Evolutionary conservation across 2,797 vertebrate genomes (phyloP), one percentile per base, ranked within the genome.

Genomic region (Botia almorhae): DNA sequence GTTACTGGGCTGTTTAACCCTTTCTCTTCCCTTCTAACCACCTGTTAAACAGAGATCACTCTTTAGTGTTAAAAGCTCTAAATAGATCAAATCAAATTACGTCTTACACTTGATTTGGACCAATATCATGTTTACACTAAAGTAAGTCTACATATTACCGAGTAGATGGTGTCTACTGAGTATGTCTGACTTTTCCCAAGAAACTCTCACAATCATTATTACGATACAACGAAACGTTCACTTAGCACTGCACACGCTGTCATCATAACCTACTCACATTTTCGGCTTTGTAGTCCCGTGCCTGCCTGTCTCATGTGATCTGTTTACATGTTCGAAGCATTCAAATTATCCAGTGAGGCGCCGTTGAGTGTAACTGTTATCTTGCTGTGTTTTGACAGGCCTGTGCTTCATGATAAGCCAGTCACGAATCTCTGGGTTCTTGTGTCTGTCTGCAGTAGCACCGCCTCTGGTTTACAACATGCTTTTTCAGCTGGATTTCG

Each of bases 201-300:
- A 39, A 39, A 39, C 36, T 39, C 4, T 0, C 36, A 39, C n/a
- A n/a, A n/a, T n/a, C n/a, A 39, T 1, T 39, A 39, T 7, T 39
- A 1, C 17, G 12, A 11, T 5, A 23, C 69, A 76, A 74, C 36
- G 75, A 23, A 13, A 51, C 0, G 29, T 23, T 64, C 7, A 76
- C 17, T 36, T 26, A 33, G 7, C 19, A 55, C 4, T 33, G 17
- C 2, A 23, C 48, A 56, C 56, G 36, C 68, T 81, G 4, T 36
- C 50, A 16, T 3, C 29, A 12, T 19, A 36, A 65, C 21, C 51
- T 81, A 86, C 85, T 86, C 68, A 84, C 85, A 79, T 72, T 82
- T 82, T 17, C 46, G 17, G 60, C 70, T 53, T 81, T 77, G 70
- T 51, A 51, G 29, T 78, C 60, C 70, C 53, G 36, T 36, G 61